Base-by-base conservation (phyloP, 2,113 vertebrate genomes). In the Scortum barcoo region DNA sequence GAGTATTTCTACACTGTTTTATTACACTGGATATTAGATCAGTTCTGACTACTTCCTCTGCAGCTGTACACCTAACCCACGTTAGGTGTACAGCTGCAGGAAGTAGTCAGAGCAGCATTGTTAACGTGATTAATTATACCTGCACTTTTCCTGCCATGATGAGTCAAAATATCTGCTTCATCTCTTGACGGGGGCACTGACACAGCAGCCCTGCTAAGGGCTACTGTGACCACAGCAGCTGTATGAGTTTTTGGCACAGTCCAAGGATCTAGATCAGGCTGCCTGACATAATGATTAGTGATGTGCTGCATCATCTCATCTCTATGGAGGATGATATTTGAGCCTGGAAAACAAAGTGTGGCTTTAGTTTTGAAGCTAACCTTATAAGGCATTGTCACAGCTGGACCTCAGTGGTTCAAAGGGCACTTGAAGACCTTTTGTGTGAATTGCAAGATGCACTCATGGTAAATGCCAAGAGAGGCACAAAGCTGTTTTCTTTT, bases 311-410 rank as follows among this genome's bases (percentile, higher is more conserved):
- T 72, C 46, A 62, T 20, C 30, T 26, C 48, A 24, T 66, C 50
- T 24, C n/a, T 57, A 12, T 28, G 5, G 24, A 57, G 14, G 17
- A 1, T 26, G 53, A 44, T 48, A 51, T 67, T 73, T 78, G 7
- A 68, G 51, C 36, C 30, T 2, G 36, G 19, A 19, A 66, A 33
- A 28, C 44, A 44, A 61, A 63, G 24, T 33, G 14, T 46, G 20
- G n/a, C n/a, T 12, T 65, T 28, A 50, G n/a, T 54, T 53, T 54
- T 22, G 26, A 67, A 48, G 24, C 14, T 65, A 20, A 56, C 51
- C 72, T 60, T 51, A 33, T 38, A 53, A 53, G n/a, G 14, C 40
- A 50, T 30, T 72, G 60, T 57, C 40, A 30, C 61, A 60, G 60
- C 33, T 66, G 13, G 40, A 44, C 42, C 24, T 28, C 16, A 9